Evolutionary conservation across 2,888 invertebrate genomes (phyloP).

Genomic region (Cosmia pyralina): DNA sequence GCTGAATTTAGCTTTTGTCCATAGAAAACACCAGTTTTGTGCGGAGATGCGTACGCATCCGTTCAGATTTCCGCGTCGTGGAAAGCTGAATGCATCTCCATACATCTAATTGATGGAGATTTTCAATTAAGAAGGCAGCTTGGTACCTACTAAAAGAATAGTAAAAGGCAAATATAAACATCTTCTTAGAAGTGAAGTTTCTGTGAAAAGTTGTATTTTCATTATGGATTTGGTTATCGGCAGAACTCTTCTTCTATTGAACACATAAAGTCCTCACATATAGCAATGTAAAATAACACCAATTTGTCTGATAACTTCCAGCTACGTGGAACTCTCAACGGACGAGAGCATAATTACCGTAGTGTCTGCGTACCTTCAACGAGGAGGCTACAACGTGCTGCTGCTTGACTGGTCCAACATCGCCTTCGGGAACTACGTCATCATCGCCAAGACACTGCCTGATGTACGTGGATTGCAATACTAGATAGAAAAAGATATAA

Average conservation of each 20-base stretch:
- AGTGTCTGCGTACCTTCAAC: conserved; percentile 76
- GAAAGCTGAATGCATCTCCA: too few species aligned
- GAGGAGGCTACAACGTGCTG: conserved; percentile 81
- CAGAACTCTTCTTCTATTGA: neutral
- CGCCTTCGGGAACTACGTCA: conserved; percentile 80
- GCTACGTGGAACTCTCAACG: conserved; percentile 79
- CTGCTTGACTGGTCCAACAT: conserved; percentile 84
- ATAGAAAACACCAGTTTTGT: too few species aligned
- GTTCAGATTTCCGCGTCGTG: too few species aligned
- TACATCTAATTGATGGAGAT: too few species aligned
- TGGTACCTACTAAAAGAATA: too few species aligned
- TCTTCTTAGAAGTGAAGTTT: neutral
- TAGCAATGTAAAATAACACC: neutral
- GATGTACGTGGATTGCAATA: conserved; percentile 63
- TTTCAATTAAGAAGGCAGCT: too few species aligned
- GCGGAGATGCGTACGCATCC: too few species aligned
- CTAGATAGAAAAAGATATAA: neutral
- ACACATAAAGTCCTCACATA: neutral
- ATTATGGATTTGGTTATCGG: neutral
- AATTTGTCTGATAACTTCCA: conserved; percentile 43
- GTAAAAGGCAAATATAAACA: neutral
- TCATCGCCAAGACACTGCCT: conserved; percentile 68
- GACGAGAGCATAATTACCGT: conserved; percentile 77
- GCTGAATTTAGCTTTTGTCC: too few species aligned
- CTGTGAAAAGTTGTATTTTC: neutral